phyloP scores from a whole-genome alignment of 2,797 vertebrate species.

The Allobates femoralis region DNA sequence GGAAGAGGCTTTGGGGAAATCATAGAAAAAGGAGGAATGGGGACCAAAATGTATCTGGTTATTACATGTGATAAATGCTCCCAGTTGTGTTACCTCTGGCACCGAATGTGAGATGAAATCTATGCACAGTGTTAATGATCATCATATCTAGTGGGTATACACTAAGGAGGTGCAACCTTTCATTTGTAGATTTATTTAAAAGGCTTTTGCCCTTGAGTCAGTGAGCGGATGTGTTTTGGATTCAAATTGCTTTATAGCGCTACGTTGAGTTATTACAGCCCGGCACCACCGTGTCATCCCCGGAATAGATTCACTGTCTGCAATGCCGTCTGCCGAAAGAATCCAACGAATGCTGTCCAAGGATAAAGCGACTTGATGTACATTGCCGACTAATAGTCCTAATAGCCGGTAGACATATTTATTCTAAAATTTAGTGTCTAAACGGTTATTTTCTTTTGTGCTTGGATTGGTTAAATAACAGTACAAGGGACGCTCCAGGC shows the following conservation, averaged over 20 bases:
- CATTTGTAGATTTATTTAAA: conserved; percentile 52
- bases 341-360: not conserved
- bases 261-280: conserved; percentile 14
- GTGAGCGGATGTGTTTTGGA: conserved; percentile 42
- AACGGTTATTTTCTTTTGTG: not conserved
- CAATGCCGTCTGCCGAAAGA: not conserved
- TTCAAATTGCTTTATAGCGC: conserved; percentile 28
- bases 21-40: conserved; percentile 29
- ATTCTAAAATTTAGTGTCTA: not conserved
- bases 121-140: conserved; percentile 50
- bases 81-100: conserved; percentile 49
- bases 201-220: conserved; percentile 43
- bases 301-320: not conserved
- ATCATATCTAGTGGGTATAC: conserved; percentile 52
- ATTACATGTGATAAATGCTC: conserved; percentile 53
- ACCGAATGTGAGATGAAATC: conserved; percentile 48
- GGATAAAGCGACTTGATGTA: not conserved
- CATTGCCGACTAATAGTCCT: not conserved
- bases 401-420: not conserved
- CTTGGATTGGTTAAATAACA: not conserved
- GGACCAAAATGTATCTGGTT: conserved; percentile 49
- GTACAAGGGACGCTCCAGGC: not conserved
- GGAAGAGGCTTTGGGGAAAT: conserved; percentile 51
- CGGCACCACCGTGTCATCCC: conserved; percentile 2
- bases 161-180: conserved; percentile 43